Percentiles rank a stretch among this genome's conserved stretches.
Conservation (phyloP, 2,113 vertebrate species). For the Prochilodus magdalenae region DNA sequence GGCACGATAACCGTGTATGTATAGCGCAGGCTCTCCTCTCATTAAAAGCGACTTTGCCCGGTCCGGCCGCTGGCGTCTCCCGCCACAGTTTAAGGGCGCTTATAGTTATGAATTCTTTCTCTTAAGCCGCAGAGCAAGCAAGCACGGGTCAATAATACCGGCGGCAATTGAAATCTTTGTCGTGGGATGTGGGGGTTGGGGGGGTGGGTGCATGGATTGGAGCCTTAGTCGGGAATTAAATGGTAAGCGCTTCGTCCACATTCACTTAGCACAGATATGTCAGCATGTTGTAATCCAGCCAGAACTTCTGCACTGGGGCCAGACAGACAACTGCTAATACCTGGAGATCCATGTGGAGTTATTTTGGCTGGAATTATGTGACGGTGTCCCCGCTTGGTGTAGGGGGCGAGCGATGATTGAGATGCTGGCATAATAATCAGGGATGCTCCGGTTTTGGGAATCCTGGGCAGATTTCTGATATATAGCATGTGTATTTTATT, state of each 20-base stretch:
- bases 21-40: conserved; percentile 60
- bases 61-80: conserved; percentile 24
- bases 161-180: conserved; percentile 70
- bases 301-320: neutral
- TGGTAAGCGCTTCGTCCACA: conserved; percentile 5
- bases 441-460: too few relatives aligned
- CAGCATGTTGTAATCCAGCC: conserved; percentile 12
- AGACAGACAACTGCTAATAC: neutral
- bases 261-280: conserved; percentile 28
- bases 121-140: conserved; percentile 74
- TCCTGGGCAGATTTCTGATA: too few relatives aligned
- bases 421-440: too few relatives aligned
- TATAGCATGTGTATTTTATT: too few relatives aligned
- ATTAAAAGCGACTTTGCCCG: conserved; percentile 68
- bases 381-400: neutral
- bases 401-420: neutral
- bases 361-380: neutral
- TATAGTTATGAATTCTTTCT: conserved; percentile 57
- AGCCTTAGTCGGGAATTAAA: conserved; percentile 44
- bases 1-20: conserved; percentile 56
- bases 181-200: neutral
- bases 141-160: conserved; percentile 74
- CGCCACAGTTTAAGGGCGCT: conserved; percentile 45
- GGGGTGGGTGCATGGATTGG: neutral
- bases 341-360: neutral